phyloP scores from a whole-genome alignment of 2,888 invertebrate species.

The Hecatera dysodea region DNA sequence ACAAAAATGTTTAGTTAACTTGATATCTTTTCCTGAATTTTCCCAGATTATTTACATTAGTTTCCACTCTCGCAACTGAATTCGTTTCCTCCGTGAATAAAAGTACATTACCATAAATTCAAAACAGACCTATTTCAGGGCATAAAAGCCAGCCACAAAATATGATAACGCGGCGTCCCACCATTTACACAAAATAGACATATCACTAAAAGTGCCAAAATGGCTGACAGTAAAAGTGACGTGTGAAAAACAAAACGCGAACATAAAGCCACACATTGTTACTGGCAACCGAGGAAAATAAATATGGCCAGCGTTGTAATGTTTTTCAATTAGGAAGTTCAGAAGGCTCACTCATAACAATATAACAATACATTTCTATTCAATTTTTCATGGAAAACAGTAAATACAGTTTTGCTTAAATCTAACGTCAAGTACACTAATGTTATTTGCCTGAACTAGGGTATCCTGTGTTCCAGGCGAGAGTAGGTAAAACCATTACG shows the following conservation, averaged over 20 bases:
- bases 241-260: slow-evolving; percentile 53
- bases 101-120: slow-evolving; percentile 36
- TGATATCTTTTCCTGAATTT: slow-evolving; percentile 3
- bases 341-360: slow-evolving; percentile 5
- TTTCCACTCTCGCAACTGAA: slow-evolving; percentile 16
- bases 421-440: no score
- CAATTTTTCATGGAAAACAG: no score
- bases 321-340: not conserved
- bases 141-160: slow-evolving; percentile 41
- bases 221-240: slow-evolving; percentile 51
- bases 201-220: slow-evolving; percentile 58
- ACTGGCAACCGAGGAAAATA: slow-evolving; percentile 27
- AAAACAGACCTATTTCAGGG: slow-evolving; percentile 19
- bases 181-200: slow-evolving; percentile 57
- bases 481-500: no score
- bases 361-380: no score
- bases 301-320: slow-evolving; percentile 19
- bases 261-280: slow-evolving; percentile 31
- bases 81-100: slow-evolving; percentile 38
- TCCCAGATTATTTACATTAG: slow-evolving; percentile 10
- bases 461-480: no score
- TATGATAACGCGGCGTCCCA: slow-evolving; percentile 28
- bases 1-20: slow-evolving; percentile 21
- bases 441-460: no score
- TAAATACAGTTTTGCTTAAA: no score